Conservation (phyloP, 2,113 vertebrate species). For the Zosterops borbonicus region DNA sequence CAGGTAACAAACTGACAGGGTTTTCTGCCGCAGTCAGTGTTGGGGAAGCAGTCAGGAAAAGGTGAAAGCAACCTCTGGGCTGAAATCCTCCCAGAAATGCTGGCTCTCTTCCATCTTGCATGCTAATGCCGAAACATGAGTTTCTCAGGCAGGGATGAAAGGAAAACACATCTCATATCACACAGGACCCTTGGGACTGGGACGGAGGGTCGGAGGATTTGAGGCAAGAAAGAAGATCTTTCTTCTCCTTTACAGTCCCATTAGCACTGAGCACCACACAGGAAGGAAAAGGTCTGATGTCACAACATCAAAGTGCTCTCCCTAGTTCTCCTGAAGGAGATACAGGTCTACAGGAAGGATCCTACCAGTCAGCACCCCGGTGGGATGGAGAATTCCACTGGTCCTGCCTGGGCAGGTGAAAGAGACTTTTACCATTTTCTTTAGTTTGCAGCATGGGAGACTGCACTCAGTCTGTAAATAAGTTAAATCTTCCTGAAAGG, state of each 20-base stretch:
- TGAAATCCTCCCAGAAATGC: background rate
- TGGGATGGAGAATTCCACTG: background rate
- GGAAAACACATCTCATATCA: slow-evolving; percentile 41
- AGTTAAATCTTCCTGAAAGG: background rate
- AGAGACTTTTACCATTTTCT: background rate
- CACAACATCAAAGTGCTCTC: background rate
- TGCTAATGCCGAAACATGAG: slow-evolving; percentile 34
- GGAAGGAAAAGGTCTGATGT: background rate
- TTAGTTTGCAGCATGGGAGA: background rate
- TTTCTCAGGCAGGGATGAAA: slow-evolving; percentile 42
- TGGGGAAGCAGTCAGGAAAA: background rate
- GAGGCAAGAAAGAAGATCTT: slow-evolving; percentile 21
- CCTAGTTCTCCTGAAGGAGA: background rate
- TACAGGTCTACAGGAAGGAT: background rate
- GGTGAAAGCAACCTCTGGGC: background rate
- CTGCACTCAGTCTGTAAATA: background rate
- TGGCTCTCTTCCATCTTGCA: slow-evolving; percentile 31
- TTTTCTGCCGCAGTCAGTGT: background rate
- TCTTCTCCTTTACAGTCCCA: slow-evolving; percentile 21
- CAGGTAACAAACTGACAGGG: background rate
- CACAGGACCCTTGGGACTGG: background rate
- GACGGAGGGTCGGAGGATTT: background rate
- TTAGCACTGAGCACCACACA: background rate
- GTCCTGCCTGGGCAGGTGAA: background rate
- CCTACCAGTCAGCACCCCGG: rapidly evolving